phyloP scores from a whole-genome alignment of 2,888 invertebrate genomes.

The Drymonia ruficornis region DNA sequence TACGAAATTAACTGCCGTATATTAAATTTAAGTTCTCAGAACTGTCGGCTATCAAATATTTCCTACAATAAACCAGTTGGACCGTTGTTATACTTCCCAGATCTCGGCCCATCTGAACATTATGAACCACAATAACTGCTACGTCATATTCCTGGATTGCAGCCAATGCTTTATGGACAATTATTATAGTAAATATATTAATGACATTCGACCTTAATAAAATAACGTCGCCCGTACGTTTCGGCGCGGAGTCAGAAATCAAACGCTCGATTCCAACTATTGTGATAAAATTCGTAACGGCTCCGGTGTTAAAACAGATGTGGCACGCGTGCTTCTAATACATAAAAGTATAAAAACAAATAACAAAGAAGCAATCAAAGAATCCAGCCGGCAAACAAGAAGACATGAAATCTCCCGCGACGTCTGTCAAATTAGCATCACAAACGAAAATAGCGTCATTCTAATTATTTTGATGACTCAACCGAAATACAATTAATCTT shows the following conservation, averaged over 20 bases:
- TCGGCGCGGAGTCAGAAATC: conserved; percentile 23
- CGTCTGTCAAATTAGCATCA: conserved; percentile 85
- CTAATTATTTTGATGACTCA: conserved; percentile 85
- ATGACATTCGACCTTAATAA: conserved; percentile 54
- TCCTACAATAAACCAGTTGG: conserved; percentile 72
- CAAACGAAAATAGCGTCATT: conserved; percentile 84
- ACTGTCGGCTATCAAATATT: conserved; percentile 79
- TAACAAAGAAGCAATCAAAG: conserved; percentile 76
- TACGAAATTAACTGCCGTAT: conserved; percentile 72
- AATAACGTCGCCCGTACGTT: conserved; percentile 31
- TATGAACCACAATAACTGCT: conserved; percentile 55
- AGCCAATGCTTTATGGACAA: conserved; percentile 72
- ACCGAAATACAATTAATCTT: conserved; percentile 85
- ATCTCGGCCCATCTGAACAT: conserved; percentile 55
- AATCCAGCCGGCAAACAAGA: conserved; percentile 69
- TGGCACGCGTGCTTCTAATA: conserved; percentile 37
- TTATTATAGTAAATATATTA: conserved; percentile 55
- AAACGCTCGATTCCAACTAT: conserved; percentile 25
- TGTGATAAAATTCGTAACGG: conserved; percentile 34
- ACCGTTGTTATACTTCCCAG: conserved; percentile 64
- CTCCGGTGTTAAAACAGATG: conserved; percentile 44
- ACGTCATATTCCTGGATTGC: conserved; percentile 67
- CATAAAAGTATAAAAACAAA: conserved; percentile 52
- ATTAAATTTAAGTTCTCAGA: conserved; percentile 76
- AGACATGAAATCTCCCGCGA: conserved; percentile 81